Evolutionary conservation across 2,888 invertebrate genomes (phyloP).

Genomic region (Merodon equestris): DNA sequence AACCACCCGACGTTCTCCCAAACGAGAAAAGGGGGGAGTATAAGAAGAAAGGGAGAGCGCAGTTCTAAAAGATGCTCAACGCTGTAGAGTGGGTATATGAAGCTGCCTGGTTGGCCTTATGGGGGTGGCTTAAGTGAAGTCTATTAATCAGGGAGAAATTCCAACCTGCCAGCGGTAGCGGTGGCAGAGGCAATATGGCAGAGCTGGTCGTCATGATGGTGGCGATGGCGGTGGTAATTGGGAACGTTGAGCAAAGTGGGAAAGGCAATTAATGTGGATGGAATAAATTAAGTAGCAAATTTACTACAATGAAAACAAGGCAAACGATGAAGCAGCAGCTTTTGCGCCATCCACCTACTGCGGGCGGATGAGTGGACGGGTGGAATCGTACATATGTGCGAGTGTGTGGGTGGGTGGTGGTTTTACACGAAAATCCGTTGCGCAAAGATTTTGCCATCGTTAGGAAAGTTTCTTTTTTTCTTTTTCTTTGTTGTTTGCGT

Average conservation of each 20-base stretch:
- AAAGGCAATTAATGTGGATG: slow-evolving; percentile 71
- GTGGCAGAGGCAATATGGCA: not conserved
- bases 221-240: slow-evolving; percentile 50
- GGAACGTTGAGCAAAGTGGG: slow-evolving; percentile 68
- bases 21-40: too few relatives aligned
- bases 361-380: not conserved
- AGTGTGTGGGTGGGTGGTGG: slow-evolving; percentile 1
- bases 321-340: slow-evolving; percentile 64
- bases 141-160: slow-evolving; percentile 58
- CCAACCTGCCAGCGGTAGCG: slow-evolving; percentile 19
- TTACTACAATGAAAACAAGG: slow-evolving; percentile 70
- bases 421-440: slow-evolving; percentile 48
- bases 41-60: slow-evolving; percentile 14
- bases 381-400: not conserved
- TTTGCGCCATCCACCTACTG: slow-evolving; percentile 9
- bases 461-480: slow-evolving; percentile 45
- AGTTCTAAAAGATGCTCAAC: slow-evolving; percentile 22
- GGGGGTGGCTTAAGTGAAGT: slow-evolving; percentile 59
- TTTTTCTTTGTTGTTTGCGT: not conserved
- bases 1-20: slow-evolving; percentile 8
- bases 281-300: slow-evolving; percentile 72
- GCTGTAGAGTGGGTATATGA: slow-evolving; percentile 23
- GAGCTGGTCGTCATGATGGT: not conserved
- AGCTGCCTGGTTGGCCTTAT: slow-evolving; percentile 7
- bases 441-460: slow-evolving; percentile 48